Evolutionary conservation across 2,113 vertebrate species (phyloP), one percentile per base, ranked within the genome.

Genomic region (Peromyscus polionotus): DNA sequence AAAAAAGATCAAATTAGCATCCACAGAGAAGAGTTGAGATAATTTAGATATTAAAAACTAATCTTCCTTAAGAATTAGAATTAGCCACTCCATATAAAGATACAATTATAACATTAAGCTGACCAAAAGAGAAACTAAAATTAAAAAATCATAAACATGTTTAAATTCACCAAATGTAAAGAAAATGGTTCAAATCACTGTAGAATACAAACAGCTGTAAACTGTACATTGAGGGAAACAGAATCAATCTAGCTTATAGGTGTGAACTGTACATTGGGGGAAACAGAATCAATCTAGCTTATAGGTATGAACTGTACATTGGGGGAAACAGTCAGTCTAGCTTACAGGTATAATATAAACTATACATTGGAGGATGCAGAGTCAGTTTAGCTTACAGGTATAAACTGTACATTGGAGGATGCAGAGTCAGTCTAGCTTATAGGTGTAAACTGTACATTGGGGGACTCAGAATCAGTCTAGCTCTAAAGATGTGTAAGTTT

Each of bases 361-460:
- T 17, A 0, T 10, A 19, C 8, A 10, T 16, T 9, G 70, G 16
- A 19, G 19, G 8, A n/a, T 22, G 2, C n/a, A 22, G 19, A 20
- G 3, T 20, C 7, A 20, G 22, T 73, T n/a, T 22, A 73, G n/a
- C 11, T 39, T 59, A 70, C 7, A 72, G 17, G 16, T 39, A 19
- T 73, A 22, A 73, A 73, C 19, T 17, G 1, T 10, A n/a, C 8
- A 10, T 16, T 9, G 70, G 16, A 19, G 19, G 8, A n/a, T 22
- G 3, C 36, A 22, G 19, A 20, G 7, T 20, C 7, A 20, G 39
- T 73, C 70, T 22, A 73, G 19, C 11, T 61, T 59, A 70, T 7
- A 72, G 17, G 16, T 39, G 17, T 73, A 39, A 73, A 73, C 19
- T 17, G 1, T 10, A 19, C 8, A 10, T 16, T 9, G 70, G 16